phyloP scores from a whole-genome alignment of 2,888 invertebrate genomes.

The Apocheima hispidaria region DNA sequence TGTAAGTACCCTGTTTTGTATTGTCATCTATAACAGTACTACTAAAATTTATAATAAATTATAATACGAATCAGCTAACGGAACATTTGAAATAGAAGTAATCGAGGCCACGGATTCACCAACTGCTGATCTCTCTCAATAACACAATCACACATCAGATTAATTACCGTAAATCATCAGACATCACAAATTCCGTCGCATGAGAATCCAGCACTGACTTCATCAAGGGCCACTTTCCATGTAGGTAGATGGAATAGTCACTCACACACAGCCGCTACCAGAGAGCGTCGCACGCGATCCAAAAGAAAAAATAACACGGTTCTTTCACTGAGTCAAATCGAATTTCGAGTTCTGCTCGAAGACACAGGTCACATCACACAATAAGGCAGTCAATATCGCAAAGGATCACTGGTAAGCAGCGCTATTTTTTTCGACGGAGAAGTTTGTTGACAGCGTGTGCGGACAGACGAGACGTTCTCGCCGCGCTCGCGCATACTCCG shows the following conservation, averaged over 20 bases:
- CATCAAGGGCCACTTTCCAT: constrained; percentile 79
- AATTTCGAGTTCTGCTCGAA: constrained; percentile 66
- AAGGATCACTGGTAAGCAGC: constrained; percentile 71
- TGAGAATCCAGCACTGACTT: constrained; percentile 66
- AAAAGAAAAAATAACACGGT: constrained; percentile 84
- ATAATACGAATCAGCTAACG: constrained; percentile 64
- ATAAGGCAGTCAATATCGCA: constrained; percentile 73
- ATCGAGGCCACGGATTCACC: constrained; percentile 79
- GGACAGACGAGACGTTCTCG: constrained; percentile 80
- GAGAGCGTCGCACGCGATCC: constrained; percentile 81
- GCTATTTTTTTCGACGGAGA: constrained; percentile 75
- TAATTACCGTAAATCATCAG: constrained; percentile 76
- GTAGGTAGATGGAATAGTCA: constrained; percentile 79
- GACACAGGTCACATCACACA: constrained; percentile 68
- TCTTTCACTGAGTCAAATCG: constrained; percentile 73
- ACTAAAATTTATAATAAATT: constrained; percentile 42
- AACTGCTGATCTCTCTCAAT: constrained; percentile 65
- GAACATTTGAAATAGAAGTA: constrained; percentile 62
- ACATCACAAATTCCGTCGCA: constrained; percentile 73
- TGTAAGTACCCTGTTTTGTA: constrained; percentile 15
- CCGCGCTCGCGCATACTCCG: constrained; percentile 84
- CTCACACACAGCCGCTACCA: constrained; percentile 79
- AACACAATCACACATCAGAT: constrained; percentile 55
- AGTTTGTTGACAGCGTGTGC: constrained; percentile 82
- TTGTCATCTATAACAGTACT: constrained; percentile 5